A percentile compares a stretch with the other conserved stretches of the same genome.
Conservation (phyloP, 1,140 invertebrate species). For the Acyrthosiphon pisum region DNA sequence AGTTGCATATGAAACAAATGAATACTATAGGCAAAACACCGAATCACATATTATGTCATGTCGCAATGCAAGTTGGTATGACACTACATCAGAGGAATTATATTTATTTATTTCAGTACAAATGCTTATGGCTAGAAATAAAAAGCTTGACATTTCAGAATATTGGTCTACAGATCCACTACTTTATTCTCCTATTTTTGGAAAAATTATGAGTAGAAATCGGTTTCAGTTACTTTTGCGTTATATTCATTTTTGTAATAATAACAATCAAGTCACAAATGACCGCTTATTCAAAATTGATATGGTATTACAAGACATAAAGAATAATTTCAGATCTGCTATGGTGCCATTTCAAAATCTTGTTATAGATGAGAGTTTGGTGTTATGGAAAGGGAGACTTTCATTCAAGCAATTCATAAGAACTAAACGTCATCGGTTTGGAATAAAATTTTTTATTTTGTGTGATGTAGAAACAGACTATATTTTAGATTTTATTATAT, state of each 20-base stretch:
- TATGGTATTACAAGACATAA: not conserved
- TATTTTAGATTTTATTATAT: slow-evolving; percentile 22
- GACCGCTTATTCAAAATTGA: slow-evolving; percentile 41
- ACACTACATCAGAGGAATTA: slow-evolving; percentile 18
- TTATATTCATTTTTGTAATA: slow-evolving; percentile 58
- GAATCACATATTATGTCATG: not conserved
- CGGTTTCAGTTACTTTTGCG: slow-evolving; percentile 56
- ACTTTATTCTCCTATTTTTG: slow-evolving; percentile 56
- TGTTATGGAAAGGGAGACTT: slow-evolving; percentile 58
- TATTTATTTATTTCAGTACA: slow-evolving; percentile 32
- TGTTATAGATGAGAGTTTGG: slow-evolving; percentile 20
- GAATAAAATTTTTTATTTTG: not conserved
- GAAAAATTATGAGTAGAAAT: slow-evolving; percentile 56
- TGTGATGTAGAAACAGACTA: slow-evolving; percentile 24
- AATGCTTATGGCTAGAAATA: slow-evolving; percentile 9
- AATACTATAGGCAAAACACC: slow-evolving; percentile 59
- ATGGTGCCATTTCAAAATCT: slow-evolving; percentile 15
- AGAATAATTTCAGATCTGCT: slow-evolving; percentile 15
- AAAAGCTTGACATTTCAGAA: slow-evolving; percentile 29
- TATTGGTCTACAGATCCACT: slow-evolving; percentile 58
- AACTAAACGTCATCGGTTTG: not conserved
- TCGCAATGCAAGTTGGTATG: not conserved
- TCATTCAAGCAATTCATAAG: not conserved
- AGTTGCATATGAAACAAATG: slow-evolving; percentile 19
- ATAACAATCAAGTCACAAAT: not conserved